These are phyloP conservation scores for Trachelus troglodyta DNA, from an alignment of 2,888 invertebrate genomes.

Conservation along the genomic window DNA sequence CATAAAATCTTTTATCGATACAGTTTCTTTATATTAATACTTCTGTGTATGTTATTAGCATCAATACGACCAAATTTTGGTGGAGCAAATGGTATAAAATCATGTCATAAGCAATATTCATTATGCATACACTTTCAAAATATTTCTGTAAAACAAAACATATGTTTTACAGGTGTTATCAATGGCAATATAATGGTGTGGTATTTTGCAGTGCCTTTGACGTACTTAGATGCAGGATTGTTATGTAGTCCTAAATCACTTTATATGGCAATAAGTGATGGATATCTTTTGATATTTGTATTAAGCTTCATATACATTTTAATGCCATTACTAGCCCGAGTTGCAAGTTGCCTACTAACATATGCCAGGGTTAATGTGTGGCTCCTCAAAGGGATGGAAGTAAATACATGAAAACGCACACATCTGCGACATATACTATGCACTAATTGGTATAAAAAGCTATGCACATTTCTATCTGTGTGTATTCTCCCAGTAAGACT, in stretches of 20 bases:
- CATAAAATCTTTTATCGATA: not conserved
- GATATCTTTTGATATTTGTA: conserved; percentile 53
- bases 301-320: conserved; percentile 56
- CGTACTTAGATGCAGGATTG: conserved; percentile 60
- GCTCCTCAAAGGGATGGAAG: conserved; percentile 62
- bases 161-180: conserved; percentile 46
- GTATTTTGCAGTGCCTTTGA: conserved; percentile 60
- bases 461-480: not conserved
- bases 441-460: not conserved
- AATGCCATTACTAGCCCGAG: conserved; percentile 52
- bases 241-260: conserved; percentile 54
- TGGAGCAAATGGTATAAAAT: conserved; percentile 49
- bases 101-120: not conserved
- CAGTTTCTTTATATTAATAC: conserved; percentile 45
- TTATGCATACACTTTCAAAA: not conserved
- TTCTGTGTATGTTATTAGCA: conserved; percentile 57
- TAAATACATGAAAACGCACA: conserved; percentile 33
- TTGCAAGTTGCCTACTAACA: conserved; percentile 49
- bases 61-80: conserved; percentile 55
- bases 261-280: conserved; percentile 47
- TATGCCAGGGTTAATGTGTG: conserved; percentile 54
- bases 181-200: conserved; percentile 57
- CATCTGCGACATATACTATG: not conserved
- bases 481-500: not conserved
- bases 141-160: not conserved